These are phyloP conservation scores for Aphidius gifuensis DNA, from an alignment of 1,140 invertebrate species.

Conservation along the genomic window DNA sequence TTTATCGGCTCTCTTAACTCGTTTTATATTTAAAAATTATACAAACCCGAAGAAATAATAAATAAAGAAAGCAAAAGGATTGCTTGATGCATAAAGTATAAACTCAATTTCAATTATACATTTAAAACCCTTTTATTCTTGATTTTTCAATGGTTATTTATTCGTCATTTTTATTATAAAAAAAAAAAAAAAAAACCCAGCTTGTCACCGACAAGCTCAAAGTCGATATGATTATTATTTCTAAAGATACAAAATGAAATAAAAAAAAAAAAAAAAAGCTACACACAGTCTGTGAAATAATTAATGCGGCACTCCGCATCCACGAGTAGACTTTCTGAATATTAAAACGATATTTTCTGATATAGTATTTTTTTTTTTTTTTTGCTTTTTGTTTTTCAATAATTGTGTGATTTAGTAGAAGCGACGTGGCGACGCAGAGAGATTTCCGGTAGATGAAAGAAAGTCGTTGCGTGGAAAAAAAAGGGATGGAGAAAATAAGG, in stretches of 20 bases:
- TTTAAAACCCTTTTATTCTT: conserved; percentile 8
- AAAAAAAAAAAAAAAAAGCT: conserved; percentile 8
- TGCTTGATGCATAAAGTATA: conserved; percentile 42
- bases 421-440: conserved; percentile 20
- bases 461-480: conserved; percentile 13
- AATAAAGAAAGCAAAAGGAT: conserved; percentile 42
- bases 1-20: conserved; percentile 44
- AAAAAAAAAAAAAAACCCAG: no score
- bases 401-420: conserved; percentile 52
- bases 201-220: not conserved
- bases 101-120: conserved; percentile 1
- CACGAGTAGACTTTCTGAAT: conserved; percentile 14
- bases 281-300: conserved; percentile 24
- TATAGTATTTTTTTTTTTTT: not conserved
- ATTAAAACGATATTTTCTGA: conserved; percentile 10
- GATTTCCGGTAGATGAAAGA: conserved; percentile 1
- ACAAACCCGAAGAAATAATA: conserved; percentile 34
- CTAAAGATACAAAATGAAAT: not conserved
- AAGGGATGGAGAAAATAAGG: conserved; percentile 23
- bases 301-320: conserved; percentile 30
- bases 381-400: conserved; percentile 31
- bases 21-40: conserved; percentile 15
- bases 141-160: conserved; percentile 5
- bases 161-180: no score
- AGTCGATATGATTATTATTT: not conserved